Percentiles rank a stretch among this genome's conserved stretches.
phyloP scores from a whole-genome alignment of 2,888 invertebrate species.

The Heliconius hortense region DNA sequence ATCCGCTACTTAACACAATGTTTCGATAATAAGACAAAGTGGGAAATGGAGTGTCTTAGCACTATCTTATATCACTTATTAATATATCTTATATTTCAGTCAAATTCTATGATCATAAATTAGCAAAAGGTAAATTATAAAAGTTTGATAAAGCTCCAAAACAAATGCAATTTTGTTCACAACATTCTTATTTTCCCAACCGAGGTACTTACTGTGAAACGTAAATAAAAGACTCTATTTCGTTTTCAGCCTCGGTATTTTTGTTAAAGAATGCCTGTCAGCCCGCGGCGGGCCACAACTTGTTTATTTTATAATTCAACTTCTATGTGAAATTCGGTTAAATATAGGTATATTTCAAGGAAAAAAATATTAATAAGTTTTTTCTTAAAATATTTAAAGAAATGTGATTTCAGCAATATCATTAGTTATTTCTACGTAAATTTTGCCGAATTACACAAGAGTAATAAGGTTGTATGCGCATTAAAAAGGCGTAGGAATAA shows the following conservation, averaged over 20 bases:
- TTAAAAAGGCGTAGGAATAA: neutral
- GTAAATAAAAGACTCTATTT: conserved; percentile 23
- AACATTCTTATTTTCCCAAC: conserved; percentile 21
- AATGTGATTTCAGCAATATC: no score
- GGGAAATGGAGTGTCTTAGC: no score
- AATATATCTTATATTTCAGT: neutral
- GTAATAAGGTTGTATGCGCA: no score
- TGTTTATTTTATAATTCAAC: conserved; percentile 16
- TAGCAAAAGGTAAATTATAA: neutral
- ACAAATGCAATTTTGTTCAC: conserved; percentile 9
- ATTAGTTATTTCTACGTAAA: no score
- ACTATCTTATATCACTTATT: no score
- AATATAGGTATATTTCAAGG: neutral
- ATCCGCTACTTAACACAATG: no score
- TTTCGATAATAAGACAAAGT: no score
- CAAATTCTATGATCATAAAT: neutral
- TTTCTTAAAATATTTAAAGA: no score
- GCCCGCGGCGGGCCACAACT: neutral
- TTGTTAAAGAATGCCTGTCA: conserved; percentile 1
- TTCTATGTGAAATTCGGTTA: neutral
- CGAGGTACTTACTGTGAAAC: conserved; percentile 18
- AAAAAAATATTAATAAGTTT: neutral
- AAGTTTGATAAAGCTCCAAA: neutral
- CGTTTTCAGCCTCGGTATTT: neutral
- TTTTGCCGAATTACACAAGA: no score